These are phyloP conservation scores for Paralichthys olivaceus DNA, from an alignment of 2,113 vertebrate genomes.

Conservation along the genomic window DNA sequence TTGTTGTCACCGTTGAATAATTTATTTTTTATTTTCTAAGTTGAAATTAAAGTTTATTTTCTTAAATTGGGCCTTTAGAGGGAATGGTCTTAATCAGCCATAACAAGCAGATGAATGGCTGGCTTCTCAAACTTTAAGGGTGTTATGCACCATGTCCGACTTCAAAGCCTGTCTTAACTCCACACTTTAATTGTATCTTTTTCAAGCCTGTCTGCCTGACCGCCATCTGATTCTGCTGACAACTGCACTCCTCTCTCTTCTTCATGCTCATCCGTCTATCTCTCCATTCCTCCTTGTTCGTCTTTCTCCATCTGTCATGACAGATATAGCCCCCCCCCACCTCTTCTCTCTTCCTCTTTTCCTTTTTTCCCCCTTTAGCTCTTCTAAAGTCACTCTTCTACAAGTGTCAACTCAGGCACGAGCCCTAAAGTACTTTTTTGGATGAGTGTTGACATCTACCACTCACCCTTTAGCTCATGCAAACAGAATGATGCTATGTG, in stretches of 20 bases:
- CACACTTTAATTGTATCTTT: conserved; percentile 90
- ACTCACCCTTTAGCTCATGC: conserved; percentile 52
- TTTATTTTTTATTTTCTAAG: conserved; percentile 56
- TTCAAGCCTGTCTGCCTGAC: conserved; percentile 84
- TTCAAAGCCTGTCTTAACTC: conserved; percentile 90
- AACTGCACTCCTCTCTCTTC: conserved; percentile 76
- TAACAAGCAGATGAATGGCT: conserved; percentile 82
- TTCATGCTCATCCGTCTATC: conserved; percentile 71
- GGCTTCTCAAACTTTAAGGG: conserved; percentile 78
- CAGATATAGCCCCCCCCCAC: conserved; percentile 9
- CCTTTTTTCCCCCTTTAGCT: conserved; percentile 29
- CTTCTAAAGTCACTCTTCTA: conserved; percentile 64
- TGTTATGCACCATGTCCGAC: conserved; percentile 83
- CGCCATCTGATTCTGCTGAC: conserved; percentile 88
- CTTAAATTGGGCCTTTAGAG: conserved; percentile 76
- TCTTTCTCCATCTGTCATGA: conserved; percentile 54
- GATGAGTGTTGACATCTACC: conserved; percentile 66
- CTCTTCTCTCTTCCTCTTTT: background rate
- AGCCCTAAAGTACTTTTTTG: conserved; percentile 68
- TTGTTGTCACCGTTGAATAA: conserved; percentile 56
- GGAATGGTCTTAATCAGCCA: conserved; percentile 79
- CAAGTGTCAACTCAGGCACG: conserved; percentile 74
- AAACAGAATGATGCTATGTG: conserved; percentile 60
- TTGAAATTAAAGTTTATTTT: conserved; percentile 83
- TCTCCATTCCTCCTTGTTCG: conserved; percentile 62